Percentiles rank a stretch among this genome's conserved stretches.
These are phyloP conservation scores for Phrynocephalus vlangalii DNA, from an alignment of 2,797 vertebrate species.

Conservation along the genomic window DNA sequence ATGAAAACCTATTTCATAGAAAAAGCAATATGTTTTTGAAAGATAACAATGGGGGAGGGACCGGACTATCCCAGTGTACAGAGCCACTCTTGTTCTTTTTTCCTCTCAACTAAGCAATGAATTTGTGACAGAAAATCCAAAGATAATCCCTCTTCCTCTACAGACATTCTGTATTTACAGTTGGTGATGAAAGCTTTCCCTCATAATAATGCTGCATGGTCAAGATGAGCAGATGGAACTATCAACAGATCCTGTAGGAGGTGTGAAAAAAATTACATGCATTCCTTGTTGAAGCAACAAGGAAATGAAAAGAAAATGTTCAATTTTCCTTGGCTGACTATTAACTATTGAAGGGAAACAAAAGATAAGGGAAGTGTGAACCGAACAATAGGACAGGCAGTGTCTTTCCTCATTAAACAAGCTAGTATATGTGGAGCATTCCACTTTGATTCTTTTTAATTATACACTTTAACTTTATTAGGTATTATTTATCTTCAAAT, in stretches of 20 bases:
- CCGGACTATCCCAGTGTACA: not conserved
- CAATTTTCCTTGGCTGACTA: conserved; percentile 2
- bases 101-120: not conserved
- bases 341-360: conserved; percentile 10
- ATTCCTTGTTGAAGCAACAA: conserved; percentile 28
- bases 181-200: conserved; percentile 42
- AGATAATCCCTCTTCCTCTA: conserved; percentile 33
- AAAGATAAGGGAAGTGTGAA: conserved; percentile 4
- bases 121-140: conserved; percentile 25
- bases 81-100: conserved; percentile 18
- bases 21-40: conserved; percentile 40
- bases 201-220: conserved; percentile 1
- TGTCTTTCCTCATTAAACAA: conserved; percentile 21
- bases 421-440: not conserved
- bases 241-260: conserved; percentile 25
- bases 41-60: conserved; percentile 33
- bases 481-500: conserved; percentile 35
- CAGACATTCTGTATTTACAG: conserved; percentile 10
- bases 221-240: conserved; percentile 29
- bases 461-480: conserved; percentile 27
- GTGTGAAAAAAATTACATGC: conserved; percentile 18
- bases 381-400: not conserved
- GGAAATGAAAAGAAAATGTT: conserved; percentile 30
- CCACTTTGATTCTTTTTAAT: conserved; percentile 37
- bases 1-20: conserved; percentile 35